Evolutionary conservation across 2,797 vertebrate species (phyloP).

Genomic region (Betta splendens): DNA sequence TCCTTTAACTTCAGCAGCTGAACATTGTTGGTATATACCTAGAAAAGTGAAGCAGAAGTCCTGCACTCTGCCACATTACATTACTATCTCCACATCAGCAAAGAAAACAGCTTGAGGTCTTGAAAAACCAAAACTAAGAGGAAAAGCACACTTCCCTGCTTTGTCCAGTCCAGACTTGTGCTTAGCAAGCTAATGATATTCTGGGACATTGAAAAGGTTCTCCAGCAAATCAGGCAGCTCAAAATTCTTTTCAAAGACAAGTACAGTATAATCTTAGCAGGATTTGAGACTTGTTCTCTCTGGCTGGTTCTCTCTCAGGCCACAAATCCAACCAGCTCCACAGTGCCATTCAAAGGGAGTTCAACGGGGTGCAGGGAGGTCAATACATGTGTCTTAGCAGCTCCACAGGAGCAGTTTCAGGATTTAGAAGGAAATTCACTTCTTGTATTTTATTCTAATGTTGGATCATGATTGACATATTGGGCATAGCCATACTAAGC

Average conservation of each 20-base stretch:
- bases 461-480: no score
- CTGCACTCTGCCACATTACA: conserved; percentile 42
- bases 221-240: conserved; percentile 18
- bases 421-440: neutral
- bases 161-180: conserved; percentile 35
- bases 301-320: neutral
- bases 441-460: no score
- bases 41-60: conserved; percentile 15
- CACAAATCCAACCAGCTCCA: conserved; percentile 6
- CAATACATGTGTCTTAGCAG: neutral
- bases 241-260: neutral
- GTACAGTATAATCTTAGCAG: conserved; percentile 2
- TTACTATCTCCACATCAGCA: conserved; percentile 59
- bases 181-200: conserved; percentile 25
- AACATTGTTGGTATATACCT: conserved; percentile 6
- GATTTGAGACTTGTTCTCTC: conserved; percentile 2
- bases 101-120: conserved; percentile 54
- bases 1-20: no score
- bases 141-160: conserved; percentile 55
- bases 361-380: neutral
- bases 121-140: conserved; percentile 51
- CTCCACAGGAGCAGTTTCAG: neutral
- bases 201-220: conserved; percentile 21
- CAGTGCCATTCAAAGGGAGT: neutral
- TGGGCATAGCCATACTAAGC: no score